Evolutionary conservation across 2,797 vertebrate species (phyloP), one percentile per base, ranked within the genome.

Genomic region (Hydrolagus colliei): DNA sequence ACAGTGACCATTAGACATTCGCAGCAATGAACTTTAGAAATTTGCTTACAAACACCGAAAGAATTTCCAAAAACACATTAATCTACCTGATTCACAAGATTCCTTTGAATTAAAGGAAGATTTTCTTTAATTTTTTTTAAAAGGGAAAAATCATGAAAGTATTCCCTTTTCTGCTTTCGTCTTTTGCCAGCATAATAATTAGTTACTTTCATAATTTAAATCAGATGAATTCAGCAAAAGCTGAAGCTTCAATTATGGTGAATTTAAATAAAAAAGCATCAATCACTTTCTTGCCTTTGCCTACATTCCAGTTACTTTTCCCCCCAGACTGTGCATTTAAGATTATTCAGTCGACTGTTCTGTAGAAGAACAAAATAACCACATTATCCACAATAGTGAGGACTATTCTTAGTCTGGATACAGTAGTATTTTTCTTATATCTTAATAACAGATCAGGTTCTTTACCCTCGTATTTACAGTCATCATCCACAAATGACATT

Each of bases 1-100:
- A 90, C 91, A 92, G 73, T 90, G 88, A 82, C 72, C 89, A 89
- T 90, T 90, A 90, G 87, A 88, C 91, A 91, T 91, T 92, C 91
- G 91, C 91, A 73, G 87, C 62, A 86, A 86, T 90, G 90, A 91
- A 91, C 89, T 91, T 89, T 77, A 86, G 79, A 85, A 65, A 86
- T 27, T 62, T n/a, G 10, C 3, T 74, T 65, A 12, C 86, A 87
- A 87, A 85, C 74, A 87, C 85, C 63, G 52, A 12, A 80, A 86
- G 22, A 35, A 73, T 35, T 82, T 0, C 27, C 22, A 63, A 72
- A 41, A 85, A 74, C 72, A 62, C 68, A 72, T 82, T 20, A 32
- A 85, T 86, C 73, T 74, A 82, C 61, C 63, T 41, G 77, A 87
- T 87, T 88, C 84, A 88, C 76, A 85, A 41, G 76, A 86, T 18